Percentiles rank a stretch among this genome's conserved stretches.
phyloP scores from a whole-genome alignment of 2,113 vertebrate species.

The Hippocampus barbouri region DNA sequence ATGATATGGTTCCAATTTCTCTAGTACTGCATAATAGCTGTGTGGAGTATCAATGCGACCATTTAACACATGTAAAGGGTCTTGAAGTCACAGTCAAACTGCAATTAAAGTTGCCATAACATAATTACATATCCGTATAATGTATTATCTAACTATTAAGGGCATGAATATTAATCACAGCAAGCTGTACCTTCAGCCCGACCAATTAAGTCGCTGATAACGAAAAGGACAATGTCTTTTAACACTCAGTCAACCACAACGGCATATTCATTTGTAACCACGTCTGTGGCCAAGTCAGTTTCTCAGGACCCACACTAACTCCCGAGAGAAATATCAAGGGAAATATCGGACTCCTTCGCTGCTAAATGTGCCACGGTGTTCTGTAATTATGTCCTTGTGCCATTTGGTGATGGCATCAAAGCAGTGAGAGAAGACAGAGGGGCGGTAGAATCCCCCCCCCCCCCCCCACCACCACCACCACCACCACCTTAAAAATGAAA shows the following conservation, averaged over 20 bases:
- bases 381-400: neutral
- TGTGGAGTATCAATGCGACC: neutral
- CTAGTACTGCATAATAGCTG: neutral
- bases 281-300: neutral
- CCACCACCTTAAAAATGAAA: too few relatives aligned
- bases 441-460: neutral
- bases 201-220: neutral
- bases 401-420: slow-evolving; percentile 1
- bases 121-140: neutral
- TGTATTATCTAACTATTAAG: neutral
- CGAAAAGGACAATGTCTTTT: neutral
- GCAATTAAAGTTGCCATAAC: neutral
- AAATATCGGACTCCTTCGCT: neutral
- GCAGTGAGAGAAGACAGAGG: neutral
- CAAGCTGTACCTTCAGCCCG: neutral
- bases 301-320: neutral
- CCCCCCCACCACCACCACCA: too few relatives aligned
- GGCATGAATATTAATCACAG: neutral
- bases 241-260: neutral
- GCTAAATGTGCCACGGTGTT: neutral
- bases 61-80: neutral
- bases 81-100: neutral
- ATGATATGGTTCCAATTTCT: neutral
- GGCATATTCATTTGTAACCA: neutral
- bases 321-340: neutral